Evolutionary conservation across 1,140 invertebrate species (phyloP).

Genomic region (Daktulosphaira vitifoliae): DNA sequence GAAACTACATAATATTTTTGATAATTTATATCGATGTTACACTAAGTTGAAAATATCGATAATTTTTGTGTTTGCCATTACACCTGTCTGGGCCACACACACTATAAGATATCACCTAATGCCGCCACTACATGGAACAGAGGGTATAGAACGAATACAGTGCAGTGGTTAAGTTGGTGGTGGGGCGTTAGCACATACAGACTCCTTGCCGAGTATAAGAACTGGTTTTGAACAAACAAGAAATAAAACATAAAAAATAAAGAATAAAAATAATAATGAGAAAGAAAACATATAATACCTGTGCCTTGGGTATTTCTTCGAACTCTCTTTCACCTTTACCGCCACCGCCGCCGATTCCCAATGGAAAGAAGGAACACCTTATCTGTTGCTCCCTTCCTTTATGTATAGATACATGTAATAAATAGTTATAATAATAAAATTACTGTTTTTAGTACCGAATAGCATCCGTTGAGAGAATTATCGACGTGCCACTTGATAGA

Average conservation of each 20-base stretch:
- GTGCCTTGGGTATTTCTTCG: conserved; percentile 24
- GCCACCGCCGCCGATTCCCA: background rate
- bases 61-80: conserved; percentile 24
- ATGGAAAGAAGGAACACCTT: conserved; percentile 26
- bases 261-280: conserved; percentile 27
- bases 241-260: conserved; percentile 30
- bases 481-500: conserved; percentile 7
- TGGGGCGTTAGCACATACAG: background rate
- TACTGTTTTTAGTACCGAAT: conserved; percentile 10
- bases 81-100: conserved; percentile 25
- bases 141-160: too few relatives aligned
- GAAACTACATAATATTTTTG: too few relatives aligned
- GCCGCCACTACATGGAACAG: too few relatives aligned
- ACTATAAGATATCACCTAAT: background rate
- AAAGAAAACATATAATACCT: conserved; percentile 31
- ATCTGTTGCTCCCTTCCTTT: conserved; percentile 8
- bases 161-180: background rate
- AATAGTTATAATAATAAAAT: conserved; percentile 17
- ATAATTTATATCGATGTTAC: too few relatives aligned
- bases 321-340: conserved; percentile 30
- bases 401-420: too few relatives aligned
- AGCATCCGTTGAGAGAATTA: conserved; percentile 16
- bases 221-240: conserved; percentile 33
- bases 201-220: conserved; percentile 23
- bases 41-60: conserved; percentile 18